A percentile compares a stretch with the other conserved stretches of the same genome.
phyloP scores from a whole-genome alignment of 2,113 vertebrate species.

The Elgaria multicarinata region DNA sequence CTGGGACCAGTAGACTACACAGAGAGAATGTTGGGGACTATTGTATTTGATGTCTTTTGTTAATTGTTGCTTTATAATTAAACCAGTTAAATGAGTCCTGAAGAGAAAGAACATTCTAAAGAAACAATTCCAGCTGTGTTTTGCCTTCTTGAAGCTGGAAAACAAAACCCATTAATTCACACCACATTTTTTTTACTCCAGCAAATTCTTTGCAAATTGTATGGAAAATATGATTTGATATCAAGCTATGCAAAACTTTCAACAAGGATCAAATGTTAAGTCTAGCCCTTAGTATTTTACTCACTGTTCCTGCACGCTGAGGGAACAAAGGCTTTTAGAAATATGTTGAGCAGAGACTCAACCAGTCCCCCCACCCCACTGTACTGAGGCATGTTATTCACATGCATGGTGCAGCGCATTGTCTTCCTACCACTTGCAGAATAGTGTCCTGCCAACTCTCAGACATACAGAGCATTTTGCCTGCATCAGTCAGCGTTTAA shows the following conservation, averaged over 20 bases:
- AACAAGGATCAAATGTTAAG: slow-evolving; percentile 24
- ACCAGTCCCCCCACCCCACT: background rate
- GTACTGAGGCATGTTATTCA: background rate
- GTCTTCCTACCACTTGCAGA: background rate
- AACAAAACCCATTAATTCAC: slow-evolving; percentile 19
- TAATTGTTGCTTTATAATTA: slow-evolving; percentile 30
- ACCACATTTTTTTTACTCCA: background rate
- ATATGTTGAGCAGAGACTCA: background rate
- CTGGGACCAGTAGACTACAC: background rate
- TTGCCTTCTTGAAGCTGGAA: slow-evolving; percentile 9
- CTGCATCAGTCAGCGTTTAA: background rate
- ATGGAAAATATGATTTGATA: slow-evolving; percentile 35
- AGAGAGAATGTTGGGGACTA: background rate
- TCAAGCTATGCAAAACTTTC: slow-evolving; percentile 20
- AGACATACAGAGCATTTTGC: background rate
- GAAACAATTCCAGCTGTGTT: slow-evolving; percentile 30
- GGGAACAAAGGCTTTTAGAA: background rate
- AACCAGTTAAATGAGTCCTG: slow-evolving; percentile 22
- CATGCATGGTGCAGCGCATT: background rate
- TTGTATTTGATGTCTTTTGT: slow-evolving; percentile 20
- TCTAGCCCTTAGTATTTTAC: background rate
- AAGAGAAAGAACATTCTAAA: slow-evolving; percentile 19
- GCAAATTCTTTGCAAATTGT: slow-evolving; percentile 34
- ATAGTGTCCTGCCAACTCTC: too few species aligned
- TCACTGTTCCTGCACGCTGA: background rate